A percentile compares a stretch with the other conserved stretches of the same genome.
Conservation (phyloP, 2,888 invertebrate genomes). For the Oxycera nigricornis region DNA sequence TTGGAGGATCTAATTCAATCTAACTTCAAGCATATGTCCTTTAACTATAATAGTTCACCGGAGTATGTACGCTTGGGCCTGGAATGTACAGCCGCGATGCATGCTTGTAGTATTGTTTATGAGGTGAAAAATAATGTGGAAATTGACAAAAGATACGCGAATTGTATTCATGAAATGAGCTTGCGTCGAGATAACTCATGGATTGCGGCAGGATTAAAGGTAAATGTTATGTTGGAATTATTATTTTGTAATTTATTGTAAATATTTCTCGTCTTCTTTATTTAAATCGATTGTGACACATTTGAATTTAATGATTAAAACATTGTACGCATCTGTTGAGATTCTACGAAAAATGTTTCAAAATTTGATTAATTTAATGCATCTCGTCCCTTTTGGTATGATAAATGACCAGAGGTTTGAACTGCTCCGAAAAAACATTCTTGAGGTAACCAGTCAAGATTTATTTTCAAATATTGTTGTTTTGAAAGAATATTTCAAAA, state of each 20-base stretch:
- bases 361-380: background rate
- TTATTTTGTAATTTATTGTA: too few relatives aligned
- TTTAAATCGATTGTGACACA: too few relatives aligned
- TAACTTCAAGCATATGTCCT: conserved; percentile 54
- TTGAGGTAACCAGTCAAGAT: too few relatives aligned
- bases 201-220: conserved; percentile 53
- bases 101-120: conserved; percentile 60
- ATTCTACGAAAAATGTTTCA: background rate
- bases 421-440: too few relatives aligned
- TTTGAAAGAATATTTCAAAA: too few relatives aligned
- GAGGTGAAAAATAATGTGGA: conserved; percentile 50
- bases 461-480: too few relatives aligned
- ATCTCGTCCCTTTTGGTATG: background rate
- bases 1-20: conserved; percentile 59
- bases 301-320: too few relatives aligned
- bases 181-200: conserved; percentile 50
- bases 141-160: background rate
- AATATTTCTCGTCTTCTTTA: too few relatives aligned
- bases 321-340: too few relatives aligned
- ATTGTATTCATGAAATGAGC: conserved; percentile 52
- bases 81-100: conserved; percentile 58
- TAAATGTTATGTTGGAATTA: too few relatives aligned
- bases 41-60: background rate
- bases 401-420: too few relatives aligned
- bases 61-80: conserved; percentile 52